Evolutionary conservation across 53 echinoderm and acorn worm genomes (phyloP).

Genomic region (Astropecten irregularis): DNA sequence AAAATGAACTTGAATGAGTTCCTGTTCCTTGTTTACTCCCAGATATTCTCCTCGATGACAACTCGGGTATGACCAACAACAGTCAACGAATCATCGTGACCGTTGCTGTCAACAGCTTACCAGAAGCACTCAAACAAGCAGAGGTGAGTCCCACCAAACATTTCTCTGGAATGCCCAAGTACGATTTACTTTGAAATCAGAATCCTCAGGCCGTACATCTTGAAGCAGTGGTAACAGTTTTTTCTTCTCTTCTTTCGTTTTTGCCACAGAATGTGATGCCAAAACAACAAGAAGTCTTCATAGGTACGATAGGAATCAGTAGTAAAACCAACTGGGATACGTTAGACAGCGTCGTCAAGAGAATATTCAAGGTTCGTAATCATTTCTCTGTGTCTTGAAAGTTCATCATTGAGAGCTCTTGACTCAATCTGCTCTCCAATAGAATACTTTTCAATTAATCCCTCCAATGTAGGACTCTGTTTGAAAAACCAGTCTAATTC

Average conservation of each 20-base stretch:
- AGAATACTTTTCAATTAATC: no score
- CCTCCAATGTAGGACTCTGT: no score
- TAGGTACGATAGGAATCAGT: slow-evolving; percentile 97
- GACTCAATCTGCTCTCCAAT: no score
- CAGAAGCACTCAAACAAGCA: slow-evolving; percentile 61
- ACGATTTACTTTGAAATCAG: no score
- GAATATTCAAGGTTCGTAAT: slow-evolving; percentile 97
- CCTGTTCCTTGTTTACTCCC: no score
- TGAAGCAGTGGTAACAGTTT: no score
- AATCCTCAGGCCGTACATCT: no score
- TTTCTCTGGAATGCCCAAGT: no score
- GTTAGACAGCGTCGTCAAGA: slow-evolving; percentile 95
- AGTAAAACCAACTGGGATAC: slow-evolving; percentile 99
- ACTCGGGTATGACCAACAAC: slow-evolving; percentile 97
- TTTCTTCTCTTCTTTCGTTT: background rate
- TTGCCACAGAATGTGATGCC: slow-evolving; percentile 44
- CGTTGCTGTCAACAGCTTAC: slow-evolving; percentile 73
- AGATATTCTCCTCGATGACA: slow-evolving; percentile 97
- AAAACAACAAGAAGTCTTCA: slow-evolving; percentile 76
- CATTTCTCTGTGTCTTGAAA: background rate
- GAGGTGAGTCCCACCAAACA: slow-evolving; percentile 80
- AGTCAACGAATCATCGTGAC: slow-evolving; percentile 93
- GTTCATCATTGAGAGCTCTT: no score
- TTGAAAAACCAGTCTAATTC: no score
- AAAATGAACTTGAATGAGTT: no score